Conservation (phyloP, 2,888 invertebrate species). For the Frankliniella intonsa region DNA sequence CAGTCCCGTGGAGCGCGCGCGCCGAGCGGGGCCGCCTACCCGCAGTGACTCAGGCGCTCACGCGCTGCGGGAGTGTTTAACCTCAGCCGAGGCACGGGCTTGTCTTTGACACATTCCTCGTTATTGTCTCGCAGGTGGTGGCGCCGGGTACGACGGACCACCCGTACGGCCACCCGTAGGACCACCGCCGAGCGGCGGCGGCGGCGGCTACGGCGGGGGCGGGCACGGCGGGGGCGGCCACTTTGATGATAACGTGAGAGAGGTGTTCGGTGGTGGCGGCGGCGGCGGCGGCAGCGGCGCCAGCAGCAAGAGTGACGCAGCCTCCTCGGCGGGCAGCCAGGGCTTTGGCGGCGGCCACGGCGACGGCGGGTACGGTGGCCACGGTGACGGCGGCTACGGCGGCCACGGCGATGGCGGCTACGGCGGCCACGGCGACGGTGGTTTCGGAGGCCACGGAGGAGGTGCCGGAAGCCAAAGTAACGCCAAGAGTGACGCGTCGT, state of each 20-base stretch:
- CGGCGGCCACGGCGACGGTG: not conserved
- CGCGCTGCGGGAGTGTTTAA: too few species aligned
- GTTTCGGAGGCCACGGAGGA: not conserved
- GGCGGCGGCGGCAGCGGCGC: slow-evolving; percentile 1
- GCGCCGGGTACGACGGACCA: not conserved
- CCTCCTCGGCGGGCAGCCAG: not conserved
- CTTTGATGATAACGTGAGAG: not conserved
- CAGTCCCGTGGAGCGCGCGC: not conserved
- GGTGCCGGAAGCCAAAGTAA: not conserved
- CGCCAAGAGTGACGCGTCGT: not conserved
- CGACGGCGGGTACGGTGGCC: not conserved
- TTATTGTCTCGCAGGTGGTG: not conserved
- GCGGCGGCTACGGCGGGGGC: not conserved
- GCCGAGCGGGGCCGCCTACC: not conserved
- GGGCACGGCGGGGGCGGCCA: not conserved
- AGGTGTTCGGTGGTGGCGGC: not conserved
- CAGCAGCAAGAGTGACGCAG: not conserved
- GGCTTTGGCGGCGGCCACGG: not conserved
- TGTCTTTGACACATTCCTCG: too few species aligned
- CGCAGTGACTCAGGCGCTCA: not conserved
- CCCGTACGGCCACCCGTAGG: not conserved
- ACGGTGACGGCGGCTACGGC: not conserved
- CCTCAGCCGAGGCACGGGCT: too few species aligned
- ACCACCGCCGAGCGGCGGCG: not conserved
- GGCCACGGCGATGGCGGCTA: not conserved